Percentiles rank a stretch among this genome's conserved stretches.
phyloP scores from a whole-genome alignment of 2,113 vertebrate species.

The Alaudala cheleensis region DNA sequence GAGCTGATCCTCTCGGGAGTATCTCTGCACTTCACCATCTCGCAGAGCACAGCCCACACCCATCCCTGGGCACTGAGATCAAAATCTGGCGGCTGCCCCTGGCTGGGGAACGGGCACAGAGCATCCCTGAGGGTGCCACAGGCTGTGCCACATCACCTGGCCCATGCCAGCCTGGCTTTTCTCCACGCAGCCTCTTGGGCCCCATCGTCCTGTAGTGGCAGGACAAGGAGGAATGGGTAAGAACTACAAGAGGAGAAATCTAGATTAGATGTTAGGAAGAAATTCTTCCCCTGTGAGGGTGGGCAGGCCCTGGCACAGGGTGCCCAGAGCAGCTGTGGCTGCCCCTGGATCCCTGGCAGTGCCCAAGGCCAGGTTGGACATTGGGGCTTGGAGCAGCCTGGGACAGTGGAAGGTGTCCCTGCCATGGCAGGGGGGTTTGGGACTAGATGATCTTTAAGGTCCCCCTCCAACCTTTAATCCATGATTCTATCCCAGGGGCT shows the following conservation, averaged over 20 bases:
- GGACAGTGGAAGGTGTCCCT: accelerated
- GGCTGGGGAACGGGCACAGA: background rate
- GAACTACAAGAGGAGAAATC: background rate
- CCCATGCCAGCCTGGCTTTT: accelerated
- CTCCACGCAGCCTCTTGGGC: background rate
- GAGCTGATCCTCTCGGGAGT: background rate
- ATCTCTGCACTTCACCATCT: background rate
- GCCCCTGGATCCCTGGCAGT: background rate
- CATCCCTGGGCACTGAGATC: background rate
- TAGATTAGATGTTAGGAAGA: too few species aligned
- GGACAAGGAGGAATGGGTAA: background rate
- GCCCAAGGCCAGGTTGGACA: accelerated
- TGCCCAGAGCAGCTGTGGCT: background rate
- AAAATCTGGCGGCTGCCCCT: accelerated
- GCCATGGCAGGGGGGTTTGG: background rate
- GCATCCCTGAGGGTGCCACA: background rate
- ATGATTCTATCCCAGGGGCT: accelerated
- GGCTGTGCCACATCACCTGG: background rate
- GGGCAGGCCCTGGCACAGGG: background rate
- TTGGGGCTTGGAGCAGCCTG: accelerated
- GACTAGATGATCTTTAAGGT: too few species aligned
- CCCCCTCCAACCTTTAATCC: background rate
- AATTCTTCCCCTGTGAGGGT: background rate
- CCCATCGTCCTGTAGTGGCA: background rate
- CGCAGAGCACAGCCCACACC: background rate